Evolutionary conservation across 2,888 invertebrate genomes (phyloP), one percentile per base, ranked within the genome.

Genomic region (Psococerastis gibbosa): DNA sequence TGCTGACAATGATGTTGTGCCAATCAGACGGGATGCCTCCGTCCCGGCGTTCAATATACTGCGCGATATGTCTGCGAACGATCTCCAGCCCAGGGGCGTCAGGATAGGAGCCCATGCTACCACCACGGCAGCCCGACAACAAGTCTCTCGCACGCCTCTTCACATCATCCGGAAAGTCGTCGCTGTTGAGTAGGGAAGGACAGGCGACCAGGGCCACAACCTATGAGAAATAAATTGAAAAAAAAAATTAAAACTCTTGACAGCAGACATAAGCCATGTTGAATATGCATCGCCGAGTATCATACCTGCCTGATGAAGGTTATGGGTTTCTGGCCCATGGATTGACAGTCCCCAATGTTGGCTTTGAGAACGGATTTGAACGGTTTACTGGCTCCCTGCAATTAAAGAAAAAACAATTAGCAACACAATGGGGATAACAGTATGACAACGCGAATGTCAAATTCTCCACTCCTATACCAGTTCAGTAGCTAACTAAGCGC

Each of bases 331-430:
- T 75, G 70, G 16, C 69, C 70, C 57, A 65, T 69, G 2, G 73
- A 73, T 56, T 74, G 74, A 46, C 70, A 70, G 55, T 75, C 73
- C 32, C 74, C 74, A 51, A 74, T 73, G 54, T 74, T 75, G 8
- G 70, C 70, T 49, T 66, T 61, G 47, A 72, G 69, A 3, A 73
- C 71, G 51, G 66, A 64, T 5, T 57, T 57, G 54, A 72, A 73
- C 3, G 70, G 67, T 50, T 68, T 62, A 47, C 57, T 53, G n/a
- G 52, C 58, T n/a, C 64, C 64, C 61, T 63, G 49, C 43, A 33
- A 22, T n/a, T n/a, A 43, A 13, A 9, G 46, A 48, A 27, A 3
- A 20, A 38, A 9, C 6, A 20, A 17, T 38, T n/a, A n/a, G n/a
- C n/a, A n/a, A n/a, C n/a, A n/a, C n/a, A n/a, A n/a, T n/a, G n/a